Conservation (phyloP, 1,140 invertebrate species). For the Bombus ignitus region DNA sequence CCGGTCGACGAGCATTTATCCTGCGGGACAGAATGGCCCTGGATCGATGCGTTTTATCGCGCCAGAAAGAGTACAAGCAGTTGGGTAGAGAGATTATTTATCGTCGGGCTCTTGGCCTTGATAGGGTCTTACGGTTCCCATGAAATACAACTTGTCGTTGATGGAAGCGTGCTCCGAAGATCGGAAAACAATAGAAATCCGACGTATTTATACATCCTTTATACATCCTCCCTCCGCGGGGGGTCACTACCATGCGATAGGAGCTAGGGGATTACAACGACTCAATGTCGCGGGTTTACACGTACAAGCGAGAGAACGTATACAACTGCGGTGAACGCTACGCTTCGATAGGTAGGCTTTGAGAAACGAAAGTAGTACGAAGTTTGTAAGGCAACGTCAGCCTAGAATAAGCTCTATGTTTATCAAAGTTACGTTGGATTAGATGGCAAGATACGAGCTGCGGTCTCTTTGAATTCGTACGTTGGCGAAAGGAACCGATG, state of each 20-base stretch:
- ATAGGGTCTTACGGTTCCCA: constrained; percentile 43
- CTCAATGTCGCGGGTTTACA: neutral
- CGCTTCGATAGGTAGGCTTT: neutral
- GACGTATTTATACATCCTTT: neutral
- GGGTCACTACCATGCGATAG: too few relatives aligned
- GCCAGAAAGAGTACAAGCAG: constrained; percentile 32
- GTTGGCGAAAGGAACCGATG: neutral
- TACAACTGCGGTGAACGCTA: neutral
- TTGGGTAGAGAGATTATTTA: constrained; percentile 46
- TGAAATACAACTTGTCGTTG: constrained; percentile 46
- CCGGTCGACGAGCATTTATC: constrained; percentile 42
- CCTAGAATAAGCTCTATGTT: neutral
- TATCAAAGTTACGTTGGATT: constrained; percentile 4
- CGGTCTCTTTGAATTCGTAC: neutral
- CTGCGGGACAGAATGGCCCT: constrained; percentile 31
- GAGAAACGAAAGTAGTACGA: neutral
- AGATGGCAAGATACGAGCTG: neutral
- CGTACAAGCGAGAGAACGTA: too few relatives aligned
- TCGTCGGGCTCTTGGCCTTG: constrained; percentile 32
- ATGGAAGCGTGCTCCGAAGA: neutral
- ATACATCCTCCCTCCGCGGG: too few relatives aligned
- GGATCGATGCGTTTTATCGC: constrained; percentile 70
- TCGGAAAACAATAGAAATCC: constrained; percentile 45
- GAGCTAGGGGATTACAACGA: neutral
- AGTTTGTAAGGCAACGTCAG: neutral